Base-by-base conservation (phyloP, 23 tunicate genomes). In the Halocynthia roretzi region DNA sequence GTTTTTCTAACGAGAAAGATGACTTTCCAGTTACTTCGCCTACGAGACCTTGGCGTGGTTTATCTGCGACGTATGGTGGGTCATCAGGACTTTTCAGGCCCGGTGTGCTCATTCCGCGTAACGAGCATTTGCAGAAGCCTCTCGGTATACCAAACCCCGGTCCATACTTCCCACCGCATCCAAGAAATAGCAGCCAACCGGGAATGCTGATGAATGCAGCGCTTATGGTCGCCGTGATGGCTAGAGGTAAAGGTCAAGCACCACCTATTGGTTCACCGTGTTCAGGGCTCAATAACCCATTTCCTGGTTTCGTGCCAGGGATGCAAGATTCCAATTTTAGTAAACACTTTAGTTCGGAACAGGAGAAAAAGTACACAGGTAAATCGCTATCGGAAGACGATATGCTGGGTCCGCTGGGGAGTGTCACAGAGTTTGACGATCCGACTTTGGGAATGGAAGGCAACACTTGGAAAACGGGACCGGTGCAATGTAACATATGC, bases 381-480 rank as follows among this genome's bases (percentile, higher is more conserved):
- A 31, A 31, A 4, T 31, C 44, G 44, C 44, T 31, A 31, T 53
- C 78, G 7, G 40, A 62, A 10, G 78, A 74, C 55, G 78, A 74
- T 19, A 77, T 63, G 53, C 51, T 77, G 52, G 54, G 71, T 58
- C 9, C 71, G 20, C 52, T 63, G 6, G 78, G 56, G 19, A 44
- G 85, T 19, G 90, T 90, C 44, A 90, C 97, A 7, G 97, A 90
- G 58, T 71, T 85, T 81, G 97, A 90, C 64, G 97, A 90, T 70
- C 97, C 97, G 11, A 90, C 97, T 8, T 58, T 90, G 54, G 74
- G 76, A 63, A 90, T 90, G 97, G 97, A 82, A 61, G 98, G 92
- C 22, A 86, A 86, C 58, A 92, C 98, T 7, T 92, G 98, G 98
- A 92, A 86, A 75, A 86, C 87, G 8, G 93, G 93, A 7, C 98